Conservation (phyloP, 2,113 vertebrate species). For the Phylloscopus whistleri region DNA sequence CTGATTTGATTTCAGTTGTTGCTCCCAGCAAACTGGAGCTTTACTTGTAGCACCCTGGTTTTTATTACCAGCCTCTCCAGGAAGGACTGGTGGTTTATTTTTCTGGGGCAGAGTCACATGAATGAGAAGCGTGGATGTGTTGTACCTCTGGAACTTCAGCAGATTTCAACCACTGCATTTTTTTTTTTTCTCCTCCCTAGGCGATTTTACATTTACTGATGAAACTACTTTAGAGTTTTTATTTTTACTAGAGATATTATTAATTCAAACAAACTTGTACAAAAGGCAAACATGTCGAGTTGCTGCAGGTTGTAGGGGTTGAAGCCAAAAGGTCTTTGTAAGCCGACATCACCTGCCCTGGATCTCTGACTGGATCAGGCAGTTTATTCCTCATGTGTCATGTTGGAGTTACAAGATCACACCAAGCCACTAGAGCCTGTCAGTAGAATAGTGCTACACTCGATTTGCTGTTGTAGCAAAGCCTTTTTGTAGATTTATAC, state of each 20-base stretch:
- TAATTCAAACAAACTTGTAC: neutral
- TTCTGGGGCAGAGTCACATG: neutral
- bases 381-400: conserved; percentile 43
- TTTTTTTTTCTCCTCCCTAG: neutral
- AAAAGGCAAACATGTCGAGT: neutral
- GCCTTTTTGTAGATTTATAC: conserved; percentile 70
- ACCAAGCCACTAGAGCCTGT: conserved; percentile 39
- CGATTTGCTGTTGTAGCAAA: conserved; percentile 55
- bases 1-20: conserved; percentile 3
- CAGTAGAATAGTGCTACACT: neutral
- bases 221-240: conserved; percentile 41
- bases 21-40: conserved; percentile 35
- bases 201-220: conserved; percentile 22
- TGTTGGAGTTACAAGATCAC: conserved; percentile 51
- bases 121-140: neutral
- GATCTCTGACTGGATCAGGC: neutral
- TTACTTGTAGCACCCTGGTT: conserved; percentile 51
- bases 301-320: neutral
- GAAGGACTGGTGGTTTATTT: conserved; percentile 39
- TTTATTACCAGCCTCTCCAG: conserved; percentile 15
- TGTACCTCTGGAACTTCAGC: neutral
- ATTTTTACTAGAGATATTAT: conserved; percentile 45
- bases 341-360: neutral
- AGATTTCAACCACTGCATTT: neutral
- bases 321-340: conserved; percentile 55